Evolutionary conservation across 2,888 invertebrate genomes (phyloP).

Genomic region (Conomelus anceps): DNA sequence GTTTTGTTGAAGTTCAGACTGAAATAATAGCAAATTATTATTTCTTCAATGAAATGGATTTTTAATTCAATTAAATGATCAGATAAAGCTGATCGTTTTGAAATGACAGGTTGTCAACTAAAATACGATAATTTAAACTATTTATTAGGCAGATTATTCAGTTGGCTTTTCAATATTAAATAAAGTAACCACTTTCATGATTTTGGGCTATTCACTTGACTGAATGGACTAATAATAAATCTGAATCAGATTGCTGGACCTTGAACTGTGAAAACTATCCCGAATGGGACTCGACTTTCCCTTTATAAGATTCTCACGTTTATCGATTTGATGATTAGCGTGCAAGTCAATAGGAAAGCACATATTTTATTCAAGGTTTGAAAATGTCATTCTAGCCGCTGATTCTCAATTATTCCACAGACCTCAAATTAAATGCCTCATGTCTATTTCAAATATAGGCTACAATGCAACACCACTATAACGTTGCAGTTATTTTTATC

Average conservation of each 20-base stretch:
- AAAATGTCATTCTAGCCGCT: background rate
- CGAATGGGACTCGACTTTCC: background rate
- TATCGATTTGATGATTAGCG: background rate
- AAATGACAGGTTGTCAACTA: no score
- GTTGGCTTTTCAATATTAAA: no score
- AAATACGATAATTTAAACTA: no score
- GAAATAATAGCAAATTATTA: no score
- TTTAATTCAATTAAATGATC: no score
- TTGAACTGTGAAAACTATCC: background rate
- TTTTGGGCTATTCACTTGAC: background rate
- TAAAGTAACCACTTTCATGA: no score
- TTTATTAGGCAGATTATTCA: no score
- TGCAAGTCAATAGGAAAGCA: background rate
- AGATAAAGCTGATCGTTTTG: no score
- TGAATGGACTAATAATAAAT: background rate
- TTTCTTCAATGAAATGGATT: no score
- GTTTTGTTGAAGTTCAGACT: no score
- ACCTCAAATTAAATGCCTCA: background rate
- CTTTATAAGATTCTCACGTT: background rate
- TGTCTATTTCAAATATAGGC: background rate
- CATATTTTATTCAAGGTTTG: background rate
- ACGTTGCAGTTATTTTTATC: background rate
- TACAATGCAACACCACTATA: background rate
- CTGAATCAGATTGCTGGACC: background rate
- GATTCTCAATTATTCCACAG: background rate